Evolutionary conservation across 1,140 invertebrate genomes (phyloP).

Genomic region (Lasioglossum albipes): DNA sequence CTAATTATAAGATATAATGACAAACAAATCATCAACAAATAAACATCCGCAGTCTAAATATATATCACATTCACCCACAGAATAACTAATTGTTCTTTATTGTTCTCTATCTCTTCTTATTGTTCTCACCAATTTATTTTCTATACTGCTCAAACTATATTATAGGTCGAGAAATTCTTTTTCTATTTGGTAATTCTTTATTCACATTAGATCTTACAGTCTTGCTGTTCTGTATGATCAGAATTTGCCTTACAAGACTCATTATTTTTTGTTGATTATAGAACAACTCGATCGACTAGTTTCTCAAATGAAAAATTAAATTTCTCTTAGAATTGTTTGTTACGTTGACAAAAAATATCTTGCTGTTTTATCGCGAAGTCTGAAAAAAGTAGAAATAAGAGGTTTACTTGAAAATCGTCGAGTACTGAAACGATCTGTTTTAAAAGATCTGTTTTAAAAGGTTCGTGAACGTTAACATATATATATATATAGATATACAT

Average conservation of each 20-base stretch:
- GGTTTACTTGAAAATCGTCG: not conserved
- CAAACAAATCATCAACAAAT: no score
- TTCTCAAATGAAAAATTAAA: not conserved
- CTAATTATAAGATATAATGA: no score
- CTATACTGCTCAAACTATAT: not conserved
- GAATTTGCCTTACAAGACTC: not conserved
- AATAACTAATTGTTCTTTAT: constrained; percentile 18
- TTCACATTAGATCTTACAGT: not conserved
- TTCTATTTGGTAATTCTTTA: not conserved
- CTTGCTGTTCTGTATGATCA: not conserved
- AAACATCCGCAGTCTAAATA: no score
- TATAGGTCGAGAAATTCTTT: not conserved
- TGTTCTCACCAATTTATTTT: not conserved
- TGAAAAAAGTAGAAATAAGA: not conserved
- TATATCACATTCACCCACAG: constrained; percentile 12
- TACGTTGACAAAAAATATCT: not conserved
- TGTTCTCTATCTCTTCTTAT: not conserved
- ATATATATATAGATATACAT: no score
- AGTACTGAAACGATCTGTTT: not conserved
- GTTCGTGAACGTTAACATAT: not conserved
- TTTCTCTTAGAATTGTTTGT: not conserved
- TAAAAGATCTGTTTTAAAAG: no score
- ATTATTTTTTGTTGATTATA: not conserved
- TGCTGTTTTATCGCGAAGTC: no score
- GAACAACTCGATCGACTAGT: not conserved